Conservation (phyloP, 2,888 invertebrate species). For the Neria commutata region DNA sequence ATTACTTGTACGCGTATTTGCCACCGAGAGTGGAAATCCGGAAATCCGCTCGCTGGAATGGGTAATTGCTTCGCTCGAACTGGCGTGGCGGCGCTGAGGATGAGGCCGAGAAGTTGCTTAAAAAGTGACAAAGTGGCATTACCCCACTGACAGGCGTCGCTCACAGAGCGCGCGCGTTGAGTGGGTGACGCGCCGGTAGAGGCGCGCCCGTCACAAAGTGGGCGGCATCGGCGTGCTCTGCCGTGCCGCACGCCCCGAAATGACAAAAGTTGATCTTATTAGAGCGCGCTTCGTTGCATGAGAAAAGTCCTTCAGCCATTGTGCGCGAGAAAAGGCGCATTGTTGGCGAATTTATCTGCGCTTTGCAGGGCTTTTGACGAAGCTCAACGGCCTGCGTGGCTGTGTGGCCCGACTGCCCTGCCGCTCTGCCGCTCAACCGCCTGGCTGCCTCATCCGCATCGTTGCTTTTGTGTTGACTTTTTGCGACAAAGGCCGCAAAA, state of each 20-base stretch:
- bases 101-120: not conserved
- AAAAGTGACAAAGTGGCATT: slow-evolving; percentile 35
- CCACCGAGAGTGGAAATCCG: not conserved
- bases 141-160: slow-evolving; percentile 38
- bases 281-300: slow-evolving; percentile 51
- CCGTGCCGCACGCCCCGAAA: too few species aligned
- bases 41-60: slow-evolving; percentile 20
- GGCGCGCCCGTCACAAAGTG: slow-evolving; percentile 23
- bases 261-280: slow-evolving; percentile 52
- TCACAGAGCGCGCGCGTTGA: slow-evolving; percentile 17
- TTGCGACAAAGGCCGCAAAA: not conserved
- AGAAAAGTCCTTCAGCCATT: slow-evolving; percentile 46
- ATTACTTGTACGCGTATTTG: slow-evolving; percentile 45
- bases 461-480: not conserved
- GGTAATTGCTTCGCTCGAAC: slow-evolving; percentile 46
- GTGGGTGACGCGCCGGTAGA: slow-evolving; percentile 1
- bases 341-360: slow-evolving; percentile 18
- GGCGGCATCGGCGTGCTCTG: not conserved
- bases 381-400: not conserved
- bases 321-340: slow-evolving; percentile 9
- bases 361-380: slow-evolving; percentile 20
- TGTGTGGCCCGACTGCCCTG: not conserved
- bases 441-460: not conserved
- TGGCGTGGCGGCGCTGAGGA: not conserved
- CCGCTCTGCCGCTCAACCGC: not conserved